Evolutionary conservation across 2,888 invertebrate species (phyloP).

Genomic region (Aspidiotus rigidus): DNA sequence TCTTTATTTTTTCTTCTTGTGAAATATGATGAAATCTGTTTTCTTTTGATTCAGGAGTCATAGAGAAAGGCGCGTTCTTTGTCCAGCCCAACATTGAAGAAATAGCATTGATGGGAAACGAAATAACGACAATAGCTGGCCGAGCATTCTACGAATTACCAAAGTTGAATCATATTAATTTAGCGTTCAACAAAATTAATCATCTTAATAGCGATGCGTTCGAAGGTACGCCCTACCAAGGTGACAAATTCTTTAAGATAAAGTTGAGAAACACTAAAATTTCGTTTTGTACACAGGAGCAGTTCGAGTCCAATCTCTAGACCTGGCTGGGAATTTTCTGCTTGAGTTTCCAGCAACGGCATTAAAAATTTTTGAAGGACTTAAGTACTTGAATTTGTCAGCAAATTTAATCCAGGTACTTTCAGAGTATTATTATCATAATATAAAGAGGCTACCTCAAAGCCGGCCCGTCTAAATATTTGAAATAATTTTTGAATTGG

Average conservation of each 20-base stretch:
- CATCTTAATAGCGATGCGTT: slow-evolving; percentile 79
- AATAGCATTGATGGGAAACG: slow-evolving; percentile 70
- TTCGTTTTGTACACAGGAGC: slow-evolving; percentile 48
- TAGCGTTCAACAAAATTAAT: slow-evolving; percentile 67
- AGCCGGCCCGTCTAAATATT: not conserved
- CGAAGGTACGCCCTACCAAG: slow-evolving; percentile 45
- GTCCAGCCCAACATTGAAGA: slow-evolving; percentile 61
- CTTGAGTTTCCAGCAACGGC: slow-evolving; percentile 70
- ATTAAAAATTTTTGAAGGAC: slow-evolving; percentile 56
- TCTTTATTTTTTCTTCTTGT: no score
- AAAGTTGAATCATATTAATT: slow-evolving; percentile 57
- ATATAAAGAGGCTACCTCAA: no score
- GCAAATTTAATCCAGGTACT: slow-evolving; percentile 75
- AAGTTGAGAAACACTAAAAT: not conserved
- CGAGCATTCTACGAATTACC: slow-evolving; percentile 61
- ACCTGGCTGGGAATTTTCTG: slow-evolving; percentile 79
- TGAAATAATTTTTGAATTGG: no score
- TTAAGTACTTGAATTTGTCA: slow-evolving; percentile 69
- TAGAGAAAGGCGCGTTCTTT: slow-evolving; percentile 60
- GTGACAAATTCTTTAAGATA: no score
- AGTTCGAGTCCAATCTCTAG: slow-evolving; percentile 64
- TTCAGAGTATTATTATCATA: not conserved
- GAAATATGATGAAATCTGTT: no score
- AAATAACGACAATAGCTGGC: slow-evolving; percentile 64
- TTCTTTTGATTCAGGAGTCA: slow-evolving; percentile 38